Percentiles rank a stretch among this genome's conserved stretches.
Evolutionary conservation across 1,140 invertebrate genomes (phyloP).

Genomic region (Polyergus mexicanus): DNA sequence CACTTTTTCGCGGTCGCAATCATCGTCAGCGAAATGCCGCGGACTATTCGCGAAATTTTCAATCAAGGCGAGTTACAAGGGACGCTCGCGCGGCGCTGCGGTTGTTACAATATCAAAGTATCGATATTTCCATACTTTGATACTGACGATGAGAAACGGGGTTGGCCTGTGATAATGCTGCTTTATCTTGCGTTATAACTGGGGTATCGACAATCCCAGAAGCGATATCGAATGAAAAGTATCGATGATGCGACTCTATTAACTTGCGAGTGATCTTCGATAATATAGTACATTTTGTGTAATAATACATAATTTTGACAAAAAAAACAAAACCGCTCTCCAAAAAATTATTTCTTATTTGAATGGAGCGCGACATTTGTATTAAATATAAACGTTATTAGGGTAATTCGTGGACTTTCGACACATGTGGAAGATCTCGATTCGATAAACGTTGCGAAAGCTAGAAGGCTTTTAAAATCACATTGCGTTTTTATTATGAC

Average conservation of each 20-base stretch:
- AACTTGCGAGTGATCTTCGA: background rate
- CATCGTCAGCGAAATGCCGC: slow-evolving; percentile 3
- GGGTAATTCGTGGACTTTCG: too few relatives aligned
- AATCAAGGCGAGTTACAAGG: slow-evolving; percentile 27
- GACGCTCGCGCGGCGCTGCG: slow-evolving; percentile 15
- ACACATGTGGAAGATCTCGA: too few relatives aligned
- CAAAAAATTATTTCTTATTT: background rate
- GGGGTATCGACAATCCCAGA: background rate
- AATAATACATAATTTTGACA: background rate
- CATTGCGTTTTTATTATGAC: too few relatives aligned
- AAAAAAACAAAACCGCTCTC: too few relatives aligned
- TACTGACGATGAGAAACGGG: background rate
- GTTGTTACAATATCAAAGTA: slow-evolving; percentile 33
- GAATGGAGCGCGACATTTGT: background rate
- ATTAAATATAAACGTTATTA: background rate
- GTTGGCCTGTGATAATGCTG: background rate
- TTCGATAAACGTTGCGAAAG: too few relatives aligned
- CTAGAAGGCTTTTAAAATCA: too few relatives aligned
- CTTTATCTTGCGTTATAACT: background rate
- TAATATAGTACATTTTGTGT: background rate
- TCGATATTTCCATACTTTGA: slow-evolving; percentile 21
- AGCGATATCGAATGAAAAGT: background rate
- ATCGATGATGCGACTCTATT: slow-evolving; percentile 2
- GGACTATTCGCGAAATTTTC: slow-evolving; percentile 55
- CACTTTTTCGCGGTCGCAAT: slow-evolving; percentile 52